A percentile compares a stretch with the other conserved stretches of the same genome.
These are phyloP conservation scores for Ceryle rudis DNA, from an alignment of 2,797 vertebrate genomes.

Conservation along the genomic window DNA sequence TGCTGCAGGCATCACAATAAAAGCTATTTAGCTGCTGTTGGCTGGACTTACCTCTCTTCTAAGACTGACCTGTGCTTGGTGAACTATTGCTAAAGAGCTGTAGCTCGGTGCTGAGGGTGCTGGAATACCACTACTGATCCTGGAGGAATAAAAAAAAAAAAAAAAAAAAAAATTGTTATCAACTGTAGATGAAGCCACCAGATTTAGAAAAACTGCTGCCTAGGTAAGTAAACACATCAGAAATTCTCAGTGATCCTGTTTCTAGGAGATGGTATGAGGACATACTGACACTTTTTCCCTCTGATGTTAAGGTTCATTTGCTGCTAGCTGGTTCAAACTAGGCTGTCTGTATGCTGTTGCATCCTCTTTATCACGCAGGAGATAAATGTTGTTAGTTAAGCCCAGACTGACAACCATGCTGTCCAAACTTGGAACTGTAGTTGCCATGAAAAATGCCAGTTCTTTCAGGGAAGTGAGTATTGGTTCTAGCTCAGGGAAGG, in stretches of 20 bases:
- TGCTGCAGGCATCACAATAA: neutral
- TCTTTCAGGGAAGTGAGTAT: neutral
- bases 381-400: neutral
- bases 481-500: neutral
- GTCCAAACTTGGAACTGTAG: neutral
- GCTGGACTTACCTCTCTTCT: neutral
- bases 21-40: neutral
- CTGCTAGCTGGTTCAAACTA: neutral
- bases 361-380: neutral
- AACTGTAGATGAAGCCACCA: neutral
- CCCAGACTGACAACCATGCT: neutral
- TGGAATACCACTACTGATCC: neutral
- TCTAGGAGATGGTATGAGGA: neutral
- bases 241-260: neutral
- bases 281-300: neutral
- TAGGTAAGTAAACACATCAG: neutral
- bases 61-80: neutral
- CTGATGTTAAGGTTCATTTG: neutral
- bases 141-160: rapidly evolving
- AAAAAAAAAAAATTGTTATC: neutral
- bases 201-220: neutral
- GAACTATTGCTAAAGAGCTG: neutral
- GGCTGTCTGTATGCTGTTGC: neutral
- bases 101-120: neutral
- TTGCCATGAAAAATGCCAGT: neutral